Conservation (phyloP, 2,113 vertebrate genomes). For the Heterochromis multidens region DNA sequence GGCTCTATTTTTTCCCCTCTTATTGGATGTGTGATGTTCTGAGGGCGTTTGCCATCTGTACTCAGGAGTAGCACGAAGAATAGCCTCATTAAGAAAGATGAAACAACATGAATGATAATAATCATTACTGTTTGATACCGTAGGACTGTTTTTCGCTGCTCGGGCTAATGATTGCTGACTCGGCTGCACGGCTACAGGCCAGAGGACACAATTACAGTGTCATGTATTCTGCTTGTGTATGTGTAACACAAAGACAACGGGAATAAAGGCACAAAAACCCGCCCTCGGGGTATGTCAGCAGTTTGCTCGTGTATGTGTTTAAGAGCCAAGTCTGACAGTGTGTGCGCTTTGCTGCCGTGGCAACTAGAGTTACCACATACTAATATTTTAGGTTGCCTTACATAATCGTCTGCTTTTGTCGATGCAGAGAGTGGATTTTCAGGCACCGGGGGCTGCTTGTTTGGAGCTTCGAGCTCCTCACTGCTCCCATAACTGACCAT, state of each 20-base stretch:
- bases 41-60: constrained; percentile 7
- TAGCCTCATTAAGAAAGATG: neutral
- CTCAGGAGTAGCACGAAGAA: neutral
- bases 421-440: neutral
- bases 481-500: neutral
- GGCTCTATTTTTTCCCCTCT: neutral
- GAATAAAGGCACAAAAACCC: neutral
- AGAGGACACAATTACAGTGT: neutral
- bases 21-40: constrained; percentile 5
- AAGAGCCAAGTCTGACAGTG: neutral
- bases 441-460: neutral
- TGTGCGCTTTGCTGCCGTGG: constrained; percentile 52
- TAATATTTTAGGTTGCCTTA: constrained; percentile 48
- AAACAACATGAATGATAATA: neutral
- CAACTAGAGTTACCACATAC: constrained; percentile 41
- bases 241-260: neutral
- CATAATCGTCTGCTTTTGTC: constrained; percentile 43
- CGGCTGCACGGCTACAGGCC: neutral
- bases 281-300: constrained; percentile 33
- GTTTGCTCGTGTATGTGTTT: constrained; percentile 5
- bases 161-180: neutral
- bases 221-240: neutral
- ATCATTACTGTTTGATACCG: neutral
- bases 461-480: neutral
- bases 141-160: neutral